Conservation (phyloP, 2,888 invertebrate species). For the Aquatica leii region DNA sequence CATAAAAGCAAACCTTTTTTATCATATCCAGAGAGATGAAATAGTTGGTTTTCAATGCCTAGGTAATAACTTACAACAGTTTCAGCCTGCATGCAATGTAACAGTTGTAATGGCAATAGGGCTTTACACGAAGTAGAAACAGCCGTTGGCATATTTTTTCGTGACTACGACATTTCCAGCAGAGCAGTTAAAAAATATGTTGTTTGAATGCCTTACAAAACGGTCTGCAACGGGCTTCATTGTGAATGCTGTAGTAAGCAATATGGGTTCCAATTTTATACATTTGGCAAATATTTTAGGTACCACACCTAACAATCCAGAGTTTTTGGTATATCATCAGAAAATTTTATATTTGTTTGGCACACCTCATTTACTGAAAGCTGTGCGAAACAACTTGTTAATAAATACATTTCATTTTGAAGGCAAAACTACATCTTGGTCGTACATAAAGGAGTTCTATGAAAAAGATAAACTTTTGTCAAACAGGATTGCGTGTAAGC, state of each 20-base stretch:
- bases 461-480: conserved; percentile 22
- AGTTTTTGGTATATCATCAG: conserved; percentile 18
- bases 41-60: conserved; percentile 1
- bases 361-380: conserved; percentile 31
- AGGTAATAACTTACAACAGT: neutral
- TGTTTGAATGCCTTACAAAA: neutral
- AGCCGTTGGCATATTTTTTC: conserved; percentile 7
- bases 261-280: conserved; percentile 27
- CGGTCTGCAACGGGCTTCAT: neutral
- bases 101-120: neutral
- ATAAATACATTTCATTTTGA: conserved; percentile 21
- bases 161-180: neutral
- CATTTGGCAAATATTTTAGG: conserved; percentile 17
- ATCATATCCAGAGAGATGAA: no score
- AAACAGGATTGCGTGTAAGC: conserved; percentile 22
- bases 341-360: conserved; percentile 32
- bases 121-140: neutral
- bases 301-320: conserved; percentile 19
- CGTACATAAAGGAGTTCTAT: conserved; percentile 22
- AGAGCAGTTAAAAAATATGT: neutral
- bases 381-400: conserved; percentile 28
- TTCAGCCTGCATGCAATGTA: neutral
- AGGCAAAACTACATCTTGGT: conserved; percentile 13
- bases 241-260: neutral
- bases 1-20: no score